Percentiles rank a stretch among this genome's conserved stretches.
These are phyloP conservation scores for Climacteris rufus DNA, from an alignment of 2,113 vertebrate species.

Conservation along the genomic window DNA sequence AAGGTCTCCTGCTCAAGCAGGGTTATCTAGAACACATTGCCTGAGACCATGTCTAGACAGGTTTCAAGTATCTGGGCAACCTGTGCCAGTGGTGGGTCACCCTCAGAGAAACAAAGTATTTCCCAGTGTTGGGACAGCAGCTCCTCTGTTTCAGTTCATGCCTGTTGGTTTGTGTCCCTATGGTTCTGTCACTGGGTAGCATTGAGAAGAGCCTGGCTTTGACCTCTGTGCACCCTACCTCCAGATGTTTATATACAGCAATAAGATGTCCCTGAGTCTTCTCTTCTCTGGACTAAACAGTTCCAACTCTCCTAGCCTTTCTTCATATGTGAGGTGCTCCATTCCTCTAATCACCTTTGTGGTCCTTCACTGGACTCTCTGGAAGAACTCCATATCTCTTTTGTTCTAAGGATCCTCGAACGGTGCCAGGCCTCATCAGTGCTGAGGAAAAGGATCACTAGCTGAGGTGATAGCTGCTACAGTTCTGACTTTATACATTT, in stretches of 20 bases:
- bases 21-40: background rate
- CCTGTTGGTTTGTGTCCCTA: background rate
- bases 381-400: background rate
- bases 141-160: background rate
- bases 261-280: background rate
- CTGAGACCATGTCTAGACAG: accelerated
- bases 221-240: background rate
- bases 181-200: background rate
- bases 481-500: background rate
- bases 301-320: background rate
- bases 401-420: background rate
- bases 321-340: background rate
- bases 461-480: background rate
- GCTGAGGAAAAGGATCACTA: background rate
- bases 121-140: background rate
- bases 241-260: background rate
- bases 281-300: background rate
- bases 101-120: background rate
- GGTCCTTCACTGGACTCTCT: background rate
- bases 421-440: background rate
- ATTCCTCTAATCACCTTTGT: background rate
- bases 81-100: background rate
- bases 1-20: background rate
- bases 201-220: background rate
- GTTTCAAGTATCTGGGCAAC: background rate